Evolutionary conservation across 2,888 invertebrate species (phyloP).

Genomic region (Camponotus fellah): DNA sequence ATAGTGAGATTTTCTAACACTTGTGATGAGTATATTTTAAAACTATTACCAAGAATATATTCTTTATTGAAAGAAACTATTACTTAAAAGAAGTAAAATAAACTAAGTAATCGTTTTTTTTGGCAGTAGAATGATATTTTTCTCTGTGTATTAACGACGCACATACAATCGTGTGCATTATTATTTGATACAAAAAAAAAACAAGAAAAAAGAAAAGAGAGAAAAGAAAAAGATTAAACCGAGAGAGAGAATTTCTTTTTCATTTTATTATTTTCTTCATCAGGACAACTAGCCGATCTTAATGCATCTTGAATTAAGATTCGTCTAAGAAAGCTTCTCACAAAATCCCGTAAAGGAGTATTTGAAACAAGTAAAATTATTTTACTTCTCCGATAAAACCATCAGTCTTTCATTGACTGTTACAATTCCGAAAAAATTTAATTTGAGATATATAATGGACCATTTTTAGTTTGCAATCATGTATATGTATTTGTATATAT

Average conservation of each 20-base stretch:
- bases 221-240: background rate
- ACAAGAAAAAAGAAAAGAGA: background rate
- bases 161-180: background rate
- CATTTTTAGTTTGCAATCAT: slow-evolving; percentile 5
- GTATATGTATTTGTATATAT: slow-evolving; percentile 1
- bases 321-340: background rate
- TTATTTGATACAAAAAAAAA: background rate
- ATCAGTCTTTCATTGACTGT: slow-evolving; percentile 3
- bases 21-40: too few species aligned
- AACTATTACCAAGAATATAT: too few species aligned
- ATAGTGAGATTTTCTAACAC: too few species aligned
- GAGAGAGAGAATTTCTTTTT: background rate
- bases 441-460: slow-evolving; percentile 25
- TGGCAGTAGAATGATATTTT: too few species aligned
- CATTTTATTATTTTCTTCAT: background rate
- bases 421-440: background rate
- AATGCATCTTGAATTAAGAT: background rate
- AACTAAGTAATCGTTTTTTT: too few species aligned
- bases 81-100: too few species aligned
- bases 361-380: background rate
- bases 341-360: background rate
- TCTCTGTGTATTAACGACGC: too few species aligned
- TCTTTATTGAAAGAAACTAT: too few species aligned
- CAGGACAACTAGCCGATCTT: background rate
- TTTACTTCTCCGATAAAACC: background rate